Evolutionary conservation across 2,113 vertebrate genomes (phyloP).

Genomic region (Pardalotus punctatus): DNA sequence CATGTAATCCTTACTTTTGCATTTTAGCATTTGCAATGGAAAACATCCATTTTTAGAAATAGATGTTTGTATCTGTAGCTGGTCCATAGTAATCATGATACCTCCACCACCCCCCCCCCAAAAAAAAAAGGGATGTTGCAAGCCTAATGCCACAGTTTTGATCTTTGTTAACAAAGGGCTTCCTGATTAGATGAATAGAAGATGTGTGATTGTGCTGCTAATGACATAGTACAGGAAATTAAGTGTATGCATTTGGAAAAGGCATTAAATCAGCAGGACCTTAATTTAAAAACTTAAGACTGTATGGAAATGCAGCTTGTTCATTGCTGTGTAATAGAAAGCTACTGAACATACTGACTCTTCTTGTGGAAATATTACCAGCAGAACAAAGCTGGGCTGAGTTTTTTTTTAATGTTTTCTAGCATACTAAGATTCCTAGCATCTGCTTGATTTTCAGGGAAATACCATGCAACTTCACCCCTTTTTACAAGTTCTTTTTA

Average conservation of each 20-base stretch:
- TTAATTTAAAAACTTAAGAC: constrained; percentile 85
- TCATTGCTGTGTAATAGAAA: constrained; percentile 77
- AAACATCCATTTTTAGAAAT: not conserved
- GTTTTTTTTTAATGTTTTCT: not conserved
- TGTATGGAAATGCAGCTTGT: constrained; percentile 81
- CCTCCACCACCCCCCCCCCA: not conserved
- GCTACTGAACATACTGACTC: constrained; percentile 61
- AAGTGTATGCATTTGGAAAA: constrained; percentile 79
- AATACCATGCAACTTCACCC: constrained; percentile 11
- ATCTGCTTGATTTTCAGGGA: constrained; percentile 35
- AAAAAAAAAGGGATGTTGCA: not conserved
- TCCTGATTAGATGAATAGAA: constrained; percentile 76
- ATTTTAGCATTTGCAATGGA: not conserved
- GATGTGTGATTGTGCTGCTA: constrained; percentile 77
- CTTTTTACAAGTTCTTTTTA: not conserved
- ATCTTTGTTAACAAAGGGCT: constrained; percentile 73
- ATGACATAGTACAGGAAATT: constrained; percentile 83
- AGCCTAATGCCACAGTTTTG: constrained; percentile 61
- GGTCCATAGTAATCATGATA: not conserved
- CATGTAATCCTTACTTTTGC: not conserved
- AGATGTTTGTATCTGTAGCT: not conserved
- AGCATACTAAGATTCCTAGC: not conserved
- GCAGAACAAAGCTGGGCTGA: constrained; percentile 58
- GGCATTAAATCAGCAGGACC: constrained; percentile 84
- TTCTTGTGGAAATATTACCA: constrained; percentile 70